Percentiles rank a stretch among this genome's conserved stretches.
phyloP scores from a whole-genome alignment of 2,113 vertebrate species.

The Menidia beryllina region DNA sequence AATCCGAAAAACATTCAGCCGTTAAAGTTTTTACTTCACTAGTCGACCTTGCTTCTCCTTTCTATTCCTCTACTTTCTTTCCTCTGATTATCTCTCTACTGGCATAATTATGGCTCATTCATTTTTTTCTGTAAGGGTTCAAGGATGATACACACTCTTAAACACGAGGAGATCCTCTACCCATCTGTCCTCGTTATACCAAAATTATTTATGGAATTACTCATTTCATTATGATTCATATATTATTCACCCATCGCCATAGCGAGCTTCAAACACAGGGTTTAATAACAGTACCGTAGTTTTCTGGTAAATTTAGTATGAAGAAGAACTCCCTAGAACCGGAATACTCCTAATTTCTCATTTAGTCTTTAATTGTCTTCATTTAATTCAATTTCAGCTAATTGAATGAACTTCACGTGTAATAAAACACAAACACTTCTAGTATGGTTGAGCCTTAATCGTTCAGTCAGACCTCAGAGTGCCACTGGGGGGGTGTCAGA shows the following conservation, averaged over 20 bases:
- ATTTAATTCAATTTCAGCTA: background rate
- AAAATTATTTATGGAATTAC: constrained; percentile 57
- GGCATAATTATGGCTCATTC: constrained; percentile 68
- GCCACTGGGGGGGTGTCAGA: background rate
- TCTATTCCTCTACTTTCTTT: constrained; percentile 2
- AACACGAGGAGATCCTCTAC: constrained; percentile 7
- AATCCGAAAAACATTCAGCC: too few species aligned
- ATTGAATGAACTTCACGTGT: constrained; percentile 1
- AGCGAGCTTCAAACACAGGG: background rate
- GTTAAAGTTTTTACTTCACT: constrained; percentile 10
- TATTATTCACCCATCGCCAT: constrained; percentile 50
- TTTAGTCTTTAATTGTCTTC: background rate
- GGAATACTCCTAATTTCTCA: background rate
- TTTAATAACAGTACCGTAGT: constrained; percentile 19
- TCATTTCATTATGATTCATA: constrained; percentile 69
- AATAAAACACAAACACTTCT: background rate
- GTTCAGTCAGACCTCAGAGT: background rate
- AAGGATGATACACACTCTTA: constrained; percentile 47
- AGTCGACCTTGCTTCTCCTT: constrained; percentile 39
- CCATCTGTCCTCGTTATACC: constrained; percentile 47
- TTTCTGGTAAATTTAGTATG: background rate
- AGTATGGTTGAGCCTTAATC: background rate
- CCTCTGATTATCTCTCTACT: constrained; percentile 50
- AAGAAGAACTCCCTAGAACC: background rate
- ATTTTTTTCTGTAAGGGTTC: constrained; percentile 53